These are phyloP conservation scores for Ptychadena robeensis DNA, from an alignment of 2,797 vertebrate genomes.

Conservation along the genomic window DNA sequence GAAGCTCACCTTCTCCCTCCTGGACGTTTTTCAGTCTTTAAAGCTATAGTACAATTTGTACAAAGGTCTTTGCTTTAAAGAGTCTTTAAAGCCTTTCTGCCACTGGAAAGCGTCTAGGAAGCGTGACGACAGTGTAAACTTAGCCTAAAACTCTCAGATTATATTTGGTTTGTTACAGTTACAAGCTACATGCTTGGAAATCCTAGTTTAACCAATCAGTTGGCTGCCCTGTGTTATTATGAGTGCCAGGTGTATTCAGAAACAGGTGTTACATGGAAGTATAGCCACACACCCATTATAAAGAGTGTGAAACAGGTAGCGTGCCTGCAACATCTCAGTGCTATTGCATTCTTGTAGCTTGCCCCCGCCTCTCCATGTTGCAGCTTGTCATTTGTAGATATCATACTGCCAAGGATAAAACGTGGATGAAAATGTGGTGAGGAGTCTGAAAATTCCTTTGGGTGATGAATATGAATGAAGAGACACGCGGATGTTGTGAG, in stretches of 20 bases:
- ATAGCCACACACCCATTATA: conserved; percentile 16
- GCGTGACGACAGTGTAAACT: too few species aligned
- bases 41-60: too few species aligned
- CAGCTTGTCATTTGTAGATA: conserved; percentile 27
- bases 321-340: conserved; percentile 11
- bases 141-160: too few species aligned
- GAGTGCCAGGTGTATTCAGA: neutral
- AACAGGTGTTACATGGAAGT: neutral
- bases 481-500: conserved; percentile 12
- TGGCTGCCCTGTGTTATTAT: conserved; percentile 4
- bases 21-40: too few species aligned
- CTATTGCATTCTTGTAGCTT: conserved; percentile 28
- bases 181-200: neutral
- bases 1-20: too few species aligned
- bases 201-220: neutral
- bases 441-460: conserved; percentile 43
- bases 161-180: too few species aligned
- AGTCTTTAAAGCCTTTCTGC: too few species aligned
- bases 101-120: too few species aligned
- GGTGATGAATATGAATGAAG: conserved; percentile 36
- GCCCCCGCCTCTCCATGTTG: conserved; percentile 36
- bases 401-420: conserved; percentile 21
- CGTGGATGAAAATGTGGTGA: conserved; percentile 32
- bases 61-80: too few species aligned
- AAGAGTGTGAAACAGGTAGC: conserved; percentile 28